Percentiles rank a stretch among this genome's conserved stretches.
Evolutionary conservation across 2,888 invertebrate genomes (phyloP).

Genomic region (Gari tellinella): DNA sequence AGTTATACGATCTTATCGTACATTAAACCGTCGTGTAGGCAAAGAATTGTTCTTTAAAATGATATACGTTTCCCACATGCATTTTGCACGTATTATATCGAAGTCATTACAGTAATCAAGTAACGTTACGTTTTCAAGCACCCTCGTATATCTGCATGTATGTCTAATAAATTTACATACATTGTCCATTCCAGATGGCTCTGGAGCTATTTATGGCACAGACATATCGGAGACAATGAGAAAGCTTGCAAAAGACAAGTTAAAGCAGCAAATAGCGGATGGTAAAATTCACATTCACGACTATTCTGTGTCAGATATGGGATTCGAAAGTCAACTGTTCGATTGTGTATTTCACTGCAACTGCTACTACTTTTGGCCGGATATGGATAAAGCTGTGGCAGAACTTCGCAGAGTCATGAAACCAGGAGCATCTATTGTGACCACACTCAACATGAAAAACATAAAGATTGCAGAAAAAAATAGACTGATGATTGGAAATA

Average conservation of each 20-base stretch:
- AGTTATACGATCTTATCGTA: too few species aligned
- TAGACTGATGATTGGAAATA: too few species aligned
- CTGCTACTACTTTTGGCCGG: slow-evolving; percentile 80
- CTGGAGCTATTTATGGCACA: slow-evolving; percentile 73
- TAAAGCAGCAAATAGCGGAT: slow-evolving; percentile 55
- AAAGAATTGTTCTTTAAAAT: too few species aligned
- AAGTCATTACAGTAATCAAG: too few species aligned
- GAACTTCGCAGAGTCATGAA: slow-evolving; percentile 79
- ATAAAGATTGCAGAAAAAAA: too few species aligned
- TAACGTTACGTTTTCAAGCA: too few species aligned
- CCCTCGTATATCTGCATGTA: too few species aligned
- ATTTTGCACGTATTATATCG: too few species aligned
- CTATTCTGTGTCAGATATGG: slow-evolving; percentile 66
- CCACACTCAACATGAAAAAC: too few species aligned
- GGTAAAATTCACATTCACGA: slow-evolving; percentile 68
- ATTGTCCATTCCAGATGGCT: slow-evolving; percentile 68
- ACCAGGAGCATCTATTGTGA: slow-evolving; percentile 71
- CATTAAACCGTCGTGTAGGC: too few species aligned
- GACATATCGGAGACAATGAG: slow-evolving; percentile 75
- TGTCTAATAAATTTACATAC: too few species aligned
- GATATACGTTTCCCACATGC: too few species aligned
- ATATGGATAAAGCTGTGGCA: slow-evolving; percentile 53
- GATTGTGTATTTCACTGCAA: slow-evolving; percentile 78
- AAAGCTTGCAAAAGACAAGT: slow-evolving; percentile 44
- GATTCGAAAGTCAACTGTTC: slow-evolving; percentile 68